phyloP scores from a whole-genome alignment of 1,140 invertebrate species.

The Cydia amplana region DNA sequence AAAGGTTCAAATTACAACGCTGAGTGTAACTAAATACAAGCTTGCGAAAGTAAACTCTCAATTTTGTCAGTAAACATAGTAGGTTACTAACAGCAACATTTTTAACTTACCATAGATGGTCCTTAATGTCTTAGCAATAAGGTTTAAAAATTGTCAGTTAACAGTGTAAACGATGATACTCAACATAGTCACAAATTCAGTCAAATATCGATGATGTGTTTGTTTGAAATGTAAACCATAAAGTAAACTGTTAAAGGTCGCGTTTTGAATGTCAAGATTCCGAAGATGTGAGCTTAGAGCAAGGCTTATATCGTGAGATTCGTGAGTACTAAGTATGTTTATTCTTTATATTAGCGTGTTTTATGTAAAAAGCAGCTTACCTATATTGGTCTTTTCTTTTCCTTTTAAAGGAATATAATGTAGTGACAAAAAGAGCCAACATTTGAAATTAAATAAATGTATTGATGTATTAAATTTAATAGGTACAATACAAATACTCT shows the following conservation, averaged over 20 bases:
- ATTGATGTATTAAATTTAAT: too few relatives aligned
- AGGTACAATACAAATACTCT: too few relatives aligned
- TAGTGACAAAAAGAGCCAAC: too few relatives aligned
- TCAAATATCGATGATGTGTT: not conserved
- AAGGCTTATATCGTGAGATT: not conserved
- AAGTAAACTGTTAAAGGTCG: not conserved
- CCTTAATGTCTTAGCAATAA: too few relatives aligned
- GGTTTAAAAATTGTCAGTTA: too few relatives aligned
- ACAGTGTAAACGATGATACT: too few relatives aligned
- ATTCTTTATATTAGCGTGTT: not conserved
- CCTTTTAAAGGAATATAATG: not conserved
- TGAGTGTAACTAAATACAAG: not conserved
- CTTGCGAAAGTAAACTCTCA: not conserved
- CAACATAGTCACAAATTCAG: not conserved
- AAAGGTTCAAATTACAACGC: not conserved
- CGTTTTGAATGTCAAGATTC: not conserved
- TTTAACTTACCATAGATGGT: too few relatives aligned
- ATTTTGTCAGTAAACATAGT: not conserved
- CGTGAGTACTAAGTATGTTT: not conserved
- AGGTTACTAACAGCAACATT: too few relatives aligned
- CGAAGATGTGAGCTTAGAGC: not conserved
- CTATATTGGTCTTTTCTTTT: not conserved
- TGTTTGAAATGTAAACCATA: not conserved
- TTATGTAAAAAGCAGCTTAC: not conserved
- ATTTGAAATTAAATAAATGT: too few relatives aligned